Conservation (phyloP, 2,888 invertebrate genomes). For the Drosophila incognita region DNA sequence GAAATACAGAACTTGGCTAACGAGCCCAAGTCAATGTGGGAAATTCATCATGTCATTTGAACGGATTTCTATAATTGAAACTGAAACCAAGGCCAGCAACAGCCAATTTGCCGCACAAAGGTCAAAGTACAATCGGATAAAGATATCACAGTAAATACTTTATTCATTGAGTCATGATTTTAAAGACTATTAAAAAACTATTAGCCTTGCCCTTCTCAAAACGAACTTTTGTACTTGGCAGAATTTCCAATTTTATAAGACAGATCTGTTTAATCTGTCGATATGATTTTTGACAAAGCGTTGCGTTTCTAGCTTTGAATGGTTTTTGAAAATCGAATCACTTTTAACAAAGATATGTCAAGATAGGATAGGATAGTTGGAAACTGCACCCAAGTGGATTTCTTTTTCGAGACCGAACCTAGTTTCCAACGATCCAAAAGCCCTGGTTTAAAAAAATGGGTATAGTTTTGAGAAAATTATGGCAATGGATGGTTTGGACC, state of each 20-base stretch:
- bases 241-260: neutral
- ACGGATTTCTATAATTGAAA: constrained; percentile 30
- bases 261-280: neutral
- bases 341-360: neutral
- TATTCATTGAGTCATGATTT: neutral
- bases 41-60: constrained; percentile 41
- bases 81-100: constrained; percentile 37
- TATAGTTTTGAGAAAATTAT: neutral
- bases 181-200: neutral
- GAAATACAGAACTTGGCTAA: constrained; percentile 14
- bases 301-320: neutral
- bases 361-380: neutral
- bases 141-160: neutral
- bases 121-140: constrained; percentile 41
- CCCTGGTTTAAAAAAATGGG: neutral
- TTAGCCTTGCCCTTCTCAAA: constrained; percentile 13
- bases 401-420: neutral
- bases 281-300: too few species aligned
- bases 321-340: neutral
- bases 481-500: neutral
- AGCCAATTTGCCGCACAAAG: constrained; percentile 19
- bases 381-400: neutral
- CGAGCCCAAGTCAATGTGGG: constrained; percentile 23
- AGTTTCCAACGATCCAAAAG: neutral
- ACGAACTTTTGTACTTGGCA: neutral